Conservation (phyloP, 2,113 vertebrate species). For the Hiodon tergisus region DNA sequence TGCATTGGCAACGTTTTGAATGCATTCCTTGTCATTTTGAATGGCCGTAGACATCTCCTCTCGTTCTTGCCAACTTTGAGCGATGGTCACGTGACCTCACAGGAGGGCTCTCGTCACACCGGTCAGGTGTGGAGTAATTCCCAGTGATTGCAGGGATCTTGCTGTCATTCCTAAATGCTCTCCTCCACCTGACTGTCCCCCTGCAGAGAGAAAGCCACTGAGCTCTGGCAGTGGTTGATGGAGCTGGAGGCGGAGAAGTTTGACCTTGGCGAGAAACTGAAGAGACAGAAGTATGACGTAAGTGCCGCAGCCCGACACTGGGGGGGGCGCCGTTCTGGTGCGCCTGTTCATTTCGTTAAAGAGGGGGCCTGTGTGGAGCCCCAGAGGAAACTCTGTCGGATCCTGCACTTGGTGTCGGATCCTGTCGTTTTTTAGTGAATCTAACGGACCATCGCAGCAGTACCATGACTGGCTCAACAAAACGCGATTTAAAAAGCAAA, state of each 20-base stretch:
- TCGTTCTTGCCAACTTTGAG: too few species aligned
- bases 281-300: slow-evolving; percentile 92
- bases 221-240: slow-evolving; percentile 82
- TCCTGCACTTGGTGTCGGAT: background rate
- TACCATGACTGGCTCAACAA: background rate
- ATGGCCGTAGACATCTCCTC: too few species aligned
- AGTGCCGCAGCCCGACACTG: slow-evolving; percentile 39
- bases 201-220: slow-evolving; percentile 82
- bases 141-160: background rate
- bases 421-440: too few species aligned
- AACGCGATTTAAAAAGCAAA: background rate
- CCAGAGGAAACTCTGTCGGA: too few species aligned
- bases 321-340: too few species aligned
- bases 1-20: too few species aligned
- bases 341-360: background rate
- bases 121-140: background rate
- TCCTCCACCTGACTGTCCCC: background rate
- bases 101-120: too few species aligned
- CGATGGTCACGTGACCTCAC: background rate
- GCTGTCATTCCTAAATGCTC: background rate
- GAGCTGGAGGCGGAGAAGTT: slow-evolving; percentile 90
- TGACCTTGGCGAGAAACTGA: slow-evolving; percentile 86
- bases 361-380: too few species aligned
- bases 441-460: too few species aligned
- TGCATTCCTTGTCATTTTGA: too few species aligned